phyloP scores from a whole-genome alignment of 2,113 vertebrate genomes.

The Ciconia boyciana region DNA sequence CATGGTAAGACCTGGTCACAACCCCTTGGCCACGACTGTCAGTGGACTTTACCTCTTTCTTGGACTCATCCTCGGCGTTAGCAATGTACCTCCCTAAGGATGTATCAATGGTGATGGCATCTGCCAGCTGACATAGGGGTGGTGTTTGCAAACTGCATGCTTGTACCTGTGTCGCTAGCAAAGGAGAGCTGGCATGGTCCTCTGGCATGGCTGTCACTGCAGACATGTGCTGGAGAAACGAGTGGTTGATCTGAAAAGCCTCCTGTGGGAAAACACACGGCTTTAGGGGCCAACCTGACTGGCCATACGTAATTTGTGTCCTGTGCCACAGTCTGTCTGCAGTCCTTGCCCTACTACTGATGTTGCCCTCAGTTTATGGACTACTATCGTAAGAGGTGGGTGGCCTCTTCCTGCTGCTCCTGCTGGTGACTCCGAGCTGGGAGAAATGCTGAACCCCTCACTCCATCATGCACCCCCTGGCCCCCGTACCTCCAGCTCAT shows the following conservation, averaged over 20 bases:
- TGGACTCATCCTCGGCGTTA: background rate
- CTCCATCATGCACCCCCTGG: background rate
- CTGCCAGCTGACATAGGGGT: background rate
- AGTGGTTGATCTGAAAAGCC: background rate
- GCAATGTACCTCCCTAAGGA: no score
- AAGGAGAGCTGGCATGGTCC: background rate
- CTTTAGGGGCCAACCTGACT: background rate
- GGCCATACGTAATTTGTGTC: background rate
- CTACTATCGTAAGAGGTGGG: background rate
- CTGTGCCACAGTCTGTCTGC: background rate
- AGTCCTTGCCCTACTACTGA: background rate
- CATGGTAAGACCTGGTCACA: background rate
- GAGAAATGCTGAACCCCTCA: background rate
- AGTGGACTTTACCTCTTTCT: background rate
- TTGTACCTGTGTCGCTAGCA: background rate
- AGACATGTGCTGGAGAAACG: background rate
- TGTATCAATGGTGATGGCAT: background rate
- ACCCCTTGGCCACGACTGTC: background rate
- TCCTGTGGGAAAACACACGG: background rate
- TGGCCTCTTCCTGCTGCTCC: background rate
- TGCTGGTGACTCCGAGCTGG: background rate
- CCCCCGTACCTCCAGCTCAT: background rate
- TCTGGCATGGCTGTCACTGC: background rate
- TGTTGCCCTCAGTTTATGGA: background rate
- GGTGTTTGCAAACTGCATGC: background rate